phyloP scores from a whole-genome alignment of 2,888 invertebrate genomes.

The Clusia tigrina region DNA sequence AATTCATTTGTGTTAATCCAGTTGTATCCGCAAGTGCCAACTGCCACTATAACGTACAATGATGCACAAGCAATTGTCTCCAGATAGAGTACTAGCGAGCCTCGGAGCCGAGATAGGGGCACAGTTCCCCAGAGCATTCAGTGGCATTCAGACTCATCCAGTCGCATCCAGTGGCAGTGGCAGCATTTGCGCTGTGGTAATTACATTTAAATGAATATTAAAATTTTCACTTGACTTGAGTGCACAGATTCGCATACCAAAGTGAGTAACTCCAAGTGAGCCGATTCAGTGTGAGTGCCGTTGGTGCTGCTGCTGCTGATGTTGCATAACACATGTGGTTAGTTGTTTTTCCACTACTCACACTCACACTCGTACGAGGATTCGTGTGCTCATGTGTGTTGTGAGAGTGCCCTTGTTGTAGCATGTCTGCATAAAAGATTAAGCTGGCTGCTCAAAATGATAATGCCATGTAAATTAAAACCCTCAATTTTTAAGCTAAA shows the following conservation, averaged over 20 bases:
- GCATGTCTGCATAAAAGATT: conserved; percentile 15
- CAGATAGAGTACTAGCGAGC: background rate
- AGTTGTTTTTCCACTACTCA: background rate
- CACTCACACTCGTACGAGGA: background rate
- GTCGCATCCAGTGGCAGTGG: no score
- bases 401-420: background rate
- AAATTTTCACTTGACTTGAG: conserved; percentile 35
- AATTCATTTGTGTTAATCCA: conserved; percentile 41
- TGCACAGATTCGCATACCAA: conserved; percentile 4
- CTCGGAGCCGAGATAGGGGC: background rate
- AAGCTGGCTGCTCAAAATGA: conserved; percentile 25
- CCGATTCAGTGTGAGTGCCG: background rate
- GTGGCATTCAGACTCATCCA: no score
- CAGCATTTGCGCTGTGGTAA: conserved; percentile 37
- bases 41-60: background rate
- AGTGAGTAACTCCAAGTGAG: background rate
- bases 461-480: conserved; percentile 34
- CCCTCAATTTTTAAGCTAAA: conserved; percentile 1
- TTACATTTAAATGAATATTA: conserved; percentile 53
- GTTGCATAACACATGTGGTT: background rate
- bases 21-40: conserved; percentile 10
- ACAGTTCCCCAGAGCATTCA: conserved; percentile 9
- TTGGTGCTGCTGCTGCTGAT: background rate
- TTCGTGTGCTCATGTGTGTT: background rate
- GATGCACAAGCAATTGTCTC: background rate